phyloP scores from a whole-genome alignment of 2,797 vertebrate genomes.

The Oryzias sinensis region DNA sequence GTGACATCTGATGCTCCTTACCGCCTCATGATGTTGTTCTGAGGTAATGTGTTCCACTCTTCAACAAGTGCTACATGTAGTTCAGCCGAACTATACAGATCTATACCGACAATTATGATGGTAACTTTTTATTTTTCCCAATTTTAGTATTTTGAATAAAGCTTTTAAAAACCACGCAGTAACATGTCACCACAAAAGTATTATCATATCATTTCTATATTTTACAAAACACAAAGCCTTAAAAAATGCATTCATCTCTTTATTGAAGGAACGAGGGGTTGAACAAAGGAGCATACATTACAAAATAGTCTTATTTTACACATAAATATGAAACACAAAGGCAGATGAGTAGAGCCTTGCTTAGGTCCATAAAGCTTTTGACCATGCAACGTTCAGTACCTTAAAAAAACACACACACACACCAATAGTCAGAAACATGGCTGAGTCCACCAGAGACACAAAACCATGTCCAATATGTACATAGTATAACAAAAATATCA shows the following conservation, averaged over 20 bases:
- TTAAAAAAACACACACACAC: constrained; percentile 49
- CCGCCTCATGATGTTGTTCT: too few relatives aligned
- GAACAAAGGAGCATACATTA: constrained; percentile 56
- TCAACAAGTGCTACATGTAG: too few relatives aligned
- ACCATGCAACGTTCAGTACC: constrained; percentile 76
- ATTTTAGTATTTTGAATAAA: too few relatives aligned
- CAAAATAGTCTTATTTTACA: constrained; percentile 69
- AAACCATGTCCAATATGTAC: constrained; percentile 66
- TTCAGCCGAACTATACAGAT: too few relatives aligned
- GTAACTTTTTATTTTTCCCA: too few relatives aligned
- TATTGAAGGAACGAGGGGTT: constrained; percentile 27
- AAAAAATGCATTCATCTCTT: constrained; percentile 24
- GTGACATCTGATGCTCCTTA: too few relatives aligned
- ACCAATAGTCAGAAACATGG: constrained; percentile 52
- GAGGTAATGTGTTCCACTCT: too few relatives aligned
- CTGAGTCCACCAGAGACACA: constrained; percentile 65
- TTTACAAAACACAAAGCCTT: constrained; percentile 22
- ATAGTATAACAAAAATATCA: constrained; percentile 71
- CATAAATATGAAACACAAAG: constrained; percentile 74
- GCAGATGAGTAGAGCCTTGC: constrained; percentile 60
- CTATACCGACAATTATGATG: too few relatives aligned
- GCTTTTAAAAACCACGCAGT: too few relatives aligned
- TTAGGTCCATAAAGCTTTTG: constrained; percentile 79
- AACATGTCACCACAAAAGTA: too few relatives aligned
- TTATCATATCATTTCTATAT: too few relatives aligned